Evolutionary conservation across 2,888 invertebrate genomes (phyloP).

Genomic region (Caenorhabditis sp.): DNA sequence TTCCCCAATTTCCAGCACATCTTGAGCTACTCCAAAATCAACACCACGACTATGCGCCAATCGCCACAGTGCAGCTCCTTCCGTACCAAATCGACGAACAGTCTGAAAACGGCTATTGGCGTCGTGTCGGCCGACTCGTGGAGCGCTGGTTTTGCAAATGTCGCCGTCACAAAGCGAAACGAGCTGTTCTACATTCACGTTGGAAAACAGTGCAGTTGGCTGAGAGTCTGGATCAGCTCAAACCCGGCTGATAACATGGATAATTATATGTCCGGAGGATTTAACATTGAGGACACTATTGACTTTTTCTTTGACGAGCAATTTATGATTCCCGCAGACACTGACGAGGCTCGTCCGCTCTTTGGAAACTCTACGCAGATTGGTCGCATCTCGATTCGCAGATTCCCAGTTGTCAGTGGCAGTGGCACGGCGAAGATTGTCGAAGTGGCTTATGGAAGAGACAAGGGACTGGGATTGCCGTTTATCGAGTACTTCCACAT

Average conservation of each 20-base stretch:
- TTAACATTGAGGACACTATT: constrained; percentile 9
- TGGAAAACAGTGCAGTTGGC: constrained; percentile 33
- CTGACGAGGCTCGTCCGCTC: constrained; percentile 41
- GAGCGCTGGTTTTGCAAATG: neutral
- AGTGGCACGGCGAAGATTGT: neutral
- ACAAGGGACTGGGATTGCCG: constrained; percentile 5
- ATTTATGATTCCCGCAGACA: constrained; percentile 27
- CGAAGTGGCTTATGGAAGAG: constrained; percentile 33
- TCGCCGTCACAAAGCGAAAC: neutral
- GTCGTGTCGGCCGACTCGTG: constrained; percentile 26
- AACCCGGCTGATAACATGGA: neutral
- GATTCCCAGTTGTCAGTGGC: neutral
- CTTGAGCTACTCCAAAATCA: neutral
- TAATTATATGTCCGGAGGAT: neutral
- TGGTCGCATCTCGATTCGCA: neutral
- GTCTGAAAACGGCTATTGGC: constrained; percentile 5
- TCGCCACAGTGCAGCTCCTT: constrained; percentile 4
- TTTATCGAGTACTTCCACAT: constrained; percentile 41
- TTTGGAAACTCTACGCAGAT: constrained; percentile 34
- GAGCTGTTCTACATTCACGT: constrained; percentile 5
- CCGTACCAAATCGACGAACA: constrained; percentile 3
- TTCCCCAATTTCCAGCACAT: constrained; percentile 7
- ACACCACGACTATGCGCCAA: neutral
- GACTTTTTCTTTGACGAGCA: constrained; percentile 51
- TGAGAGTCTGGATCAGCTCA: constrained; percentile 22